Evolutionary conservation across 1,140 invertebrate genomes (phyloP).

Genomic region (Thereuonema tuberculata): DNA sequence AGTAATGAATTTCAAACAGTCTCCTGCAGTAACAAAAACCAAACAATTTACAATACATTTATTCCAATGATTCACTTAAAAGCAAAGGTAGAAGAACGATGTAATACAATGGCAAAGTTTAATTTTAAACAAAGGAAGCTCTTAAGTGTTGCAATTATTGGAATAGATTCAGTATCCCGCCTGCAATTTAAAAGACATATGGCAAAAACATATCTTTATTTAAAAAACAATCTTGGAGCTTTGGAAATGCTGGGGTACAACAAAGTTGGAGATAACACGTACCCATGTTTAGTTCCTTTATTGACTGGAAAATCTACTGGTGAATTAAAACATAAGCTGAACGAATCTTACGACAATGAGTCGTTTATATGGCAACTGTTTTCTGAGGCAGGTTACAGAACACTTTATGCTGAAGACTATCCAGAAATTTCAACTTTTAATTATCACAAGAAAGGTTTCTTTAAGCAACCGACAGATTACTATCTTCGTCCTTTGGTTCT

Average conservation of each 20-base stretch:
- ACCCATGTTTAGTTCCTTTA: conserved; percentile 59
- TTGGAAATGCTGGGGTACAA: conserved; percentile 46
- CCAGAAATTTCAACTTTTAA: conserved; percentile 63
- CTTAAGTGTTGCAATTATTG: background rate
- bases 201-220: background rate
- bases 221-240: background rate
- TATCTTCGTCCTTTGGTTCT: conserved; percentile 55
- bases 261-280: conserved; percentile 70
- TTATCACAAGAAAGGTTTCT: conserved; percentile 61
- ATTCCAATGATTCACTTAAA: background rate
- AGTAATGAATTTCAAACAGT: background rate
- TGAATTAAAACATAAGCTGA: background rate
- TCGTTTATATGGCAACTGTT: conserved; percentile 25
- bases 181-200: background rate
- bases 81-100: background rate
- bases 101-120: background rate
- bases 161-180: background rate
- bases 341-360: background rate
- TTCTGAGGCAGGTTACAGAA: conserved; percentile 51
- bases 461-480: conserved; percentile 61
- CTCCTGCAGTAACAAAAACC: background rate
- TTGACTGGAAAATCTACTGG: conserved; percentile 39
- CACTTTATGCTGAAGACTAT: conserved; percentile 63
- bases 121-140: background rate
- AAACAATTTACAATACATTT: background rate